A percentile compares a stretch with the other conserved stretches of the same genome.
phyloP scores from a whole-genome alignment of 2,797 vertebrate species.

The Hyperoplus lanceolatus region DNA sequence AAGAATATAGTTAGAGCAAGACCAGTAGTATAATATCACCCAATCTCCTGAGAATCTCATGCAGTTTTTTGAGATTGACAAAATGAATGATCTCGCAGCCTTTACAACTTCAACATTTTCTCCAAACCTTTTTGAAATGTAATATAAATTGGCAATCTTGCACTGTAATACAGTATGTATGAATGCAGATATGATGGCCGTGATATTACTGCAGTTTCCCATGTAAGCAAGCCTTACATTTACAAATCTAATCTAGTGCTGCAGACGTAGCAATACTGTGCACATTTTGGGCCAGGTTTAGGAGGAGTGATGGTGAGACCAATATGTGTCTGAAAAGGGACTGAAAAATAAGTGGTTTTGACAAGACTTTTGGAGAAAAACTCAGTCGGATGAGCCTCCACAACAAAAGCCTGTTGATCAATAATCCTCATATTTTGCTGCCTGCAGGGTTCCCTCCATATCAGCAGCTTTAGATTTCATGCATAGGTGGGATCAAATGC shows the following conservation, averaged over 20 bases:
- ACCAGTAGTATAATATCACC: neutral
- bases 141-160: neutral
- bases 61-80: too few species aligned
- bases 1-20: neutral
- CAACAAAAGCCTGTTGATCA: neutral
- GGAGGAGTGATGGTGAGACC: neutral
- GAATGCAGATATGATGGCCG: neutral
- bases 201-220: neutral
- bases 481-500: neutral
- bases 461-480: neutral
- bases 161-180: neutral
- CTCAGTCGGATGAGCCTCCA: neutral
- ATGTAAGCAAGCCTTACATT: neutral
- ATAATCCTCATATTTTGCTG: neutral
- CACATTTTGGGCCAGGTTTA: neutral
- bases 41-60: neutral
- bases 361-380: neutral
- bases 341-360: neutral
- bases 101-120: neutral
- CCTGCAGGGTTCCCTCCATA: neutral
- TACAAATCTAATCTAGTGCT: constrained; percentile 6
- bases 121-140: neutral
- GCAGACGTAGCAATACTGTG: neutral
- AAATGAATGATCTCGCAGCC: too few species aligned
- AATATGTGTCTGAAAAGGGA: neutral